Percentiles rank a stretch among this genome's conserved stretches.
These are phyloP conservation scores for Tragulus kanchil DNA, from an alignment of 2,113 vertebrate genomes.

Conservation along the genomic window DNA sequence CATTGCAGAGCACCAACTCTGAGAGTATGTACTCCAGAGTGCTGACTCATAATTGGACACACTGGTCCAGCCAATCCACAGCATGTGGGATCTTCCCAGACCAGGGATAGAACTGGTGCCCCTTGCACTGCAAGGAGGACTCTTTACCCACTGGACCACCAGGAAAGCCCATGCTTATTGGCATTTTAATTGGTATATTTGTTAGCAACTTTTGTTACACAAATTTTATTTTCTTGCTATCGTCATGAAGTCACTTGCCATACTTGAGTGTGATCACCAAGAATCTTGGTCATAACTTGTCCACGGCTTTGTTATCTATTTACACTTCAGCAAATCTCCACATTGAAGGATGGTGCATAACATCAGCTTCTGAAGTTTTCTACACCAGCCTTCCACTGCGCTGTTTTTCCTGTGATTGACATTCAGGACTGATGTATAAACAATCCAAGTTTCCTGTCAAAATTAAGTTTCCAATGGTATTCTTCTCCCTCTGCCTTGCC, in stretches of 20 bases:
- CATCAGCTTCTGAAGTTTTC: neutral
- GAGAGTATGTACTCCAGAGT: no score
- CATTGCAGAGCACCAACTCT: no score
- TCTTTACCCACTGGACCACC: no score
- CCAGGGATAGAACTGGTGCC: no score
- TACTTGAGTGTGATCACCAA: neutral
- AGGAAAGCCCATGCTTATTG: no score
- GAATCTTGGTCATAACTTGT: neutral
- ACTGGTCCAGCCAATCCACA: no score
- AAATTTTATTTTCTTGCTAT: neutral
- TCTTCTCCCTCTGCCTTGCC: neutral
- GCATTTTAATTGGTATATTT: neutral
- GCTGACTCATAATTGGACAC: no score
- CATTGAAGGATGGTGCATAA: neutral
- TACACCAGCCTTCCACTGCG: neutral
- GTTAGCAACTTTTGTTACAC: neutral
- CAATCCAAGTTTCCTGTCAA: neutral
- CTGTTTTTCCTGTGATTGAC: neutral
- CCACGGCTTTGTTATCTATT: neutral
- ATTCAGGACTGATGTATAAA: neutral
- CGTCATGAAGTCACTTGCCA: neutral
- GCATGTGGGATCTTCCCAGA: no score
- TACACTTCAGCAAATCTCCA: fast-evolving
- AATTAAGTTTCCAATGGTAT: neutral
- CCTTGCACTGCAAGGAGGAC: no score